Evolutionary conservation across 2,113 vertebrate genomes (phyloP), one percentile per base, ranked within the genome.

Genomic region (Anguilla japonica): DNA sequence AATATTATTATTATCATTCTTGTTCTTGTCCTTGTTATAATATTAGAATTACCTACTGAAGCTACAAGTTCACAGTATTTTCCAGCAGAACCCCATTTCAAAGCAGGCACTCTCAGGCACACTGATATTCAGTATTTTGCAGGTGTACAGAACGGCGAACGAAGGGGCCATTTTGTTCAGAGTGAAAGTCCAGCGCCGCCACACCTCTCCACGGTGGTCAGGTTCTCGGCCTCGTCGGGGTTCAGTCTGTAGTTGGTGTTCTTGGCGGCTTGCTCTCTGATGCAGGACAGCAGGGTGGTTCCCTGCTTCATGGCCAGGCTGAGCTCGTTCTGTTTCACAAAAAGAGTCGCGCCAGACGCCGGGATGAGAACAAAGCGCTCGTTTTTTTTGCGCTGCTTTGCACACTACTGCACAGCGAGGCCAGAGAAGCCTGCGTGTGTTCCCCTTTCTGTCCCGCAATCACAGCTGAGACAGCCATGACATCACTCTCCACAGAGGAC

Each of bases 121-220:
- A 53, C 50, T 53, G 13, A 53, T 53, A 9, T 46, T 46, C 43
- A 34, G 34, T 34, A 60, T 60, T 22, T 26, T 71, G 7, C 13
- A 3, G 5, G 60, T 26, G 1, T 5, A 75, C n/a, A 71, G 20
- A 4, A 26, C 60, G 26, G 60, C 3, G 60, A 67, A 22, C 1
- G 20, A 67, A 26, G 9, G 34, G 5, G 11, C 26, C 0, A 16
- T 80, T 81, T 57, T n/a, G 41, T 26, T 85, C 22, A 80, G 26
- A 43, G 63, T 81, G 9, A 46, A 7, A 81, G 40, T 22, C 34
- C 26, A n/a, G 34, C 53, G 83, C 15, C 29, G 43, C 84, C 90
- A 90, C 56, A 99, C 98, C 98, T 97, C 92, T 98, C 96, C 83
- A 98, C 96, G 0, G 98, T 98, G 84, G 96, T 96, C 82, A 96